These are phyloP conservation scores for Beris morrisii DNA, from an alignment of 2,888 invertebrate genomes.

Conservation along the genomic window DNA sequence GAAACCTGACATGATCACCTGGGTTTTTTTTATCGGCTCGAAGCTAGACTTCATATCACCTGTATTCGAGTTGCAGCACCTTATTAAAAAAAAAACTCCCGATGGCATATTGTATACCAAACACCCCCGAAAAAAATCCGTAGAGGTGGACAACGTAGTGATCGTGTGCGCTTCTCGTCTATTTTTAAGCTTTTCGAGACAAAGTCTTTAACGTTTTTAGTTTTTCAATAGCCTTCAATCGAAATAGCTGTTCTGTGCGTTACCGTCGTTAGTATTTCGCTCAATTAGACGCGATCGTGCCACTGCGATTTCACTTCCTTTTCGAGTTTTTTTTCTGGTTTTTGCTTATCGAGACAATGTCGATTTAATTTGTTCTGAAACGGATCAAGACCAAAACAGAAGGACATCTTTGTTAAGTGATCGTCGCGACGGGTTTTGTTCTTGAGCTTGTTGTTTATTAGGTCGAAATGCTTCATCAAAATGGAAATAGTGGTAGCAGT, in stretches of 20 bases:
- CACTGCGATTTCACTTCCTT: not conserved
- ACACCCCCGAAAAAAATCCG: no score
- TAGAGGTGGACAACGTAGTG: no score
- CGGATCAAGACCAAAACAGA: not conserved
- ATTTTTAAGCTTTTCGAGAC: no score
- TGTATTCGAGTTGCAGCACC: no score
- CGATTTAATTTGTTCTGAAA: no score
- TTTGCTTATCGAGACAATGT: no score
- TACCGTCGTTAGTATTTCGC: not conserved
- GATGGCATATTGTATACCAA: no score
- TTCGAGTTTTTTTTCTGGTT: not conserved
- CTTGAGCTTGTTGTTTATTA: not conserved
- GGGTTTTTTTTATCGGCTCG: no score
- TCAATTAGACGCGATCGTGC: not conserved
- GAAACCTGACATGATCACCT: no score
- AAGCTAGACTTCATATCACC: no score
- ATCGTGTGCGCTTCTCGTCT: no score
- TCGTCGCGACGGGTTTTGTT: not conserved
- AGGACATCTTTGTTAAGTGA: not conserved
- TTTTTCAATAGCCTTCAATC: slow-evolving; percentile 28
- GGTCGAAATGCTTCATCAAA: slow-evolving; percentile 12
- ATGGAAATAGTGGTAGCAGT: slow-evolving; percentile 20
- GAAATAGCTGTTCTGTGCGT: slow-evolving; percentile 14
- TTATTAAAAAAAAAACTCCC: no score
- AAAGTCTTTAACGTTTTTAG: slow-evolving; percentile 15